Base-by-base conservation (phyloP, 1,140 invertebrate genomes). In the Euschistus heros region DNA sequence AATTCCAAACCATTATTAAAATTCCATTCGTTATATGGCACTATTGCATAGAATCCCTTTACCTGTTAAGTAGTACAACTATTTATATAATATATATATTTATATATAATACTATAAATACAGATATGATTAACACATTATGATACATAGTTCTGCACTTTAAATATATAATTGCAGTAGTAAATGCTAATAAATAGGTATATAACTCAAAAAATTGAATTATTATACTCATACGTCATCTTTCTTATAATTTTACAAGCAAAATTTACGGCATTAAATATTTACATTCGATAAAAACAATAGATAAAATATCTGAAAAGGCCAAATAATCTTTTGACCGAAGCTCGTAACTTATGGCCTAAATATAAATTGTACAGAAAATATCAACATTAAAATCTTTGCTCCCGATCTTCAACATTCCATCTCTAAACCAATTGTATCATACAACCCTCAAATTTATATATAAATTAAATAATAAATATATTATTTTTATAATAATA, bases 381-480 rank as follows among this genome's bases (percentile, higher is more conserved):
- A 57, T 57, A 57, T 57, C 54, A 57, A 57, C 54, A 57, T 20
- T 57, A 57, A 57, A 37, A 22, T 24, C 54, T 57, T 57, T 57
- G 18, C 24, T 26, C 54, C 54, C 54, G 54, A 57, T 57, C 54
- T 57, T 57, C 54, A 57, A 57, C 54, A 57, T 57, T 14, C 54
- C 54, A 57, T 22, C 24, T 57, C 24, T 26, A 57, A 24, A 57
- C 54, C 54, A 57, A 57, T 57, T 57, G 54, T 57, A 57, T 57
- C 54, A 24, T 24, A 57, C 54, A 57, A 57, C 54, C 54, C 18
- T 17, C 24, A 24, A 57, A 50, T 50, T 20, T 20, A 50, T 57
- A 62, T 18, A 62, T 44, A 62, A 61, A 46, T 62, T 61, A 61
- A 61, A 62, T 46, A 62, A 62, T 46, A 62, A 42, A 20, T 46